Conservation (phyloP, 2,888 invertebrate genomes). For the Blastobasis lacticolella region DNA sequence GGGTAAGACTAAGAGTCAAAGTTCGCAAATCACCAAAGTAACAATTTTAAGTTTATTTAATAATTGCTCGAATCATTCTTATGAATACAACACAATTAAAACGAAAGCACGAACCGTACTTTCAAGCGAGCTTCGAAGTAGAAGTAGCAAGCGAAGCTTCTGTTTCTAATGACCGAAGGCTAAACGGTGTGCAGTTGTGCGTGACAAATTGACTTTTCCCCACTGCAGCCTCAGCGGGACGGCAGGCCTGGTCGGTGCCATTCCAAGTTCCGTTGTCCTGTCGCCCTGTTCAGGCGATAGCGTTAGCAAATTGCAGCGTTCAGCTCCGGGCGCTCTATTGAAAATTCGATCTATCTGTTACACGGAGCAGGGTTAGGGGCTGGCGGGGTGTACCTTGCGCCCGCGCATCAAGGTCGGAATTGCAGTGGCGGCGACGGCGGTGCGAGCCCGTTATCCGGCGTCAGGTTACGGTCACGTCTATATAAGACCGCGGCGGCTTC, state of each 20-base stretch:
- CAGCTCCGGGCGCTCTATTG: constrained; percentile 66
- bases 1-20: too few species aligned
- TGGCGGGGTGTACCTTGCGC: constrained; percentile 32
- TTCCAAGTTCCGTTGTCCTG: constrained; percentile 49
- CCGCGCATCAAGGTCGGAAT: constrained; percentile 37
- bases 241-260: constrained; percentile 21
- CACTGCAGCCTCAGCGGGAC: background rate
- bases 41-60: too few species aligned
- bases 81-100: too few species aligned
- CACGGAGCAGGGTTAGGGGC: constrained; percentile 39
- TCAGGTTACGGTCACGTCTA: constrained; percentile 73
- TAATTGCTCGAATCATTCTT: too few species aligned
- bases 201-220: background rate
- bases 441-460: constrained; percentile 69
- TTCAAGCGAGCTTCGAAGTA: too few species aligned
- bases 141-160: too few species aligned
- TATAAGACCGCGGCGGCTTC: constrained; percentile 71
- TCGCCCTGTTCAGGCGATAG: constrained; percentile 41
- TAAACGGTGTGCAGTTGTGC: too few species aligned
- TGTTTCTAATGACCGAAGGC: too few species aligned
- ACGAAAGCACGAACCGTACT: too few species aligned
- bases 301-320: constrained; percentile 62
- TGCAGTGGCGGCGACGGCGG: constrained; percentile 37
- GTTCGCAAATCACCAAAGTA: too few species aligned
- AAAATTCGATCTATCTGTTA: constrained; percentile 68